Evolutionary conservation across 2,113 vertebrate species (phyloP).

Genomic region (Gallinago media): DNA sequence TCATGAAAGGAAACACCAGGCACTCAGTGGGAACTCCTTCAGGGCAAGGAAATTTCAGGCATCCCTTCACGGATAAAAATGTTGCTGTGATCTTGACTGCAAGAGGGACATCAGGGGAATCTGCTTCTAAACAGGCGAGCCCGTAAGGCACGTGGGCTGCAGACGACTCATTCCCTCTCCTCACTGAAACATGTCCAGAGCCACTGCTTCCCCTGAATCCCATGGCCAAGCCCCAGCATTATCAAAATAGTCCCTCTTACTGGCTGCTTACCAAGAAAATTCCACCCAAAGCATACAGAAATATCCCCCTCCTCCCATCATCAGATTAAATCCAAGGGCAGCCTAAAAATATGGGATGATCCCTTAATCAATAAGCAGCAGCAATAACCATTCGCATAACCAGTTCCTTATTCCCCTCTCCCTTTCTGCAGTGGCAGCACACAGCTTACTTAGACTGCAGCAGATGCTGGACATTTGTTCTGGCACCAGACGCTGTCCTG

Average conservation of each 20-base stretch:
- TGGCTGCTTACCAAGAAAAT: constrained; percentile 19
- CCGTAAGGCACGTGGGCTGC: background rate
- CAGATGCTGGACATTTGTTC: constrained; percentile 83
- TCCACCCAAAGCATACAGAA: background rate
- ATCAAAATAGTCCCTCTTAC: background rate
- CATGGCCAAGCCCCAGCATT: background rate
- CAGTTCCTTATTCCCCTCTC: background rate
- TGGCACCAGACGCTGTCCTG: constrained; percentile 78
- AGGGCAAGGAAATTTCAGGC: background rate
- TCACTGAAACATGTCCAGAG: background rate
- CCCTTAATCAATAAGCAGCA: constrained; percentile 15
- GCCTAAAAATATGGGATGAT: background rate
- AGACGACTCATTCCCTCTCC: background rate
- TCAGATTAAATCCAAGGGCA: background rate
- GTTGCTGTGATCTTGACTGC: accelerated
- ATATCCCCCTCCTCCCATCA: background rate
- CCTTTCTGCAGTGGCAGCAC: constrained; percentile 32
- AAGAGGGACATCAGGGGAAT: background rate
- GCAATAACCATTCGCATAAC: background rate
- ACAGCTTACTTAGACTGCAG: constrained; percentile 57
- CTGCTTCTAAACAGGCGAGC: accelerated
- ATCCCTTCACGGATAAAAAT: background rate
- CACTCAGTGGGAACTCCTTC: background rate
- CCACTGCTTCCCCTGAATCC: background rate
- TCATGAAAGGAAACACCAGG: background rate